phyloP scores from a whole-genome alignment of 2,888 invertebrate genomes.

The Podotricha telesiphe region DNA sequence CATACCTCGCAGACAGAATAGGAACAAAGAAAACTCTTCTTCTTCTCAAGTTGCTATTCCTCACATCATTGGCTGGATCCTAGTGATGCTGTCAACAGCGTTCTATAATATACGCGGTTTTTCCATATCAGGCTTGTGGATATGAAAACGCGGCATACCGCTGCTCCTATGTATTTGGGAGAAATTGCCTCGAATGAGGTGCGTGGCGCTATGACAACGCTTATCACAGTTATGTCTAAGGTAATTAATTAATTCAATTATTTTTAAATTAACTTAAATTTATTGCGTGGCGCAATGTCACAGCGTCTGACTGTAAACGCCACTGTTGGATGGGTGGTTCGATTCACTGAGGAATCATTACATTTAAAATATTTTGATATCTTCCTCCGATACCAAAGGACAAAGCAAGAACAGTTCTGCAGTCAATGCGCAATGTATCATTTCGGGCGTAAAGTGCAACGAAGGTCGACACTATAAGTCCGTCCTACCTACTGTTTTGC shows the following conservation, averaged over 20 bases:
- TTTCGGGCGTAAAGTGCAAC: too few species aligned
- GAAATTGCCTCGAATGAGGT: conserved; percentile 85
- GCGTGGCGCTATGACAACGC: conserved; percentile 84
- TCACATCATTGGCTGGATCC: conserved; percentile 85
- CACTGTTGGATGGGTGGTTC: too few species aligned
- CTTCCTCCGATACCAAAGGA: too few species aligned
- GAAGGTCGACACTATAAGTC: too few species aligned
- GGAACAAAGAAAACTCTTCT: conserved; percentile 86
- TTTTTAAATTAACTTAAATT: too few species aligned
- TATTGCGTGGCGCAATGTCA: too few species aligned
- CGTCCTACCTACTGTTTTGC: too few species aligned
- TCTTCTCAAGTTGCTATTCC: conserved; percentile 84
- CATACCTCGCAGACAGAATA: conserved; percentile 85
- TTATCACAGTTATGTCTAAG: conserved; percentile 83
- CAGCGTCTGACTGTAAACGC: too few species aligned
- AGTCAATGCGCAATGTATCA: too few species aligned
- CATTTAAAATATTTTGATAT: too few species aligned
- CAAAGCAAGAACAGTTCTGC: too few species aligned
- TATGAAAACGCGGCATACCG: conserved; percentile 85
- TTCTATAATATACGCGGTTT: conserved; percentile 83
- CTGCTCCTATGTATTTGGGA: conserved; percentile 85
- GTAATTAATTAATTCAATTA: conserved; percentile 49
- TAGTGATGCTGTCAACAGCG: conserved; percentile 84
- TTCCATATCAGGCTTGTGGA: conserved; percentile 85
- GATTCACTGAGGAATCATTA: too few species aligned